Conservation (phyloP, 2,888 invertebrate genomes). For the Epirrhoe alternata region DNA sequence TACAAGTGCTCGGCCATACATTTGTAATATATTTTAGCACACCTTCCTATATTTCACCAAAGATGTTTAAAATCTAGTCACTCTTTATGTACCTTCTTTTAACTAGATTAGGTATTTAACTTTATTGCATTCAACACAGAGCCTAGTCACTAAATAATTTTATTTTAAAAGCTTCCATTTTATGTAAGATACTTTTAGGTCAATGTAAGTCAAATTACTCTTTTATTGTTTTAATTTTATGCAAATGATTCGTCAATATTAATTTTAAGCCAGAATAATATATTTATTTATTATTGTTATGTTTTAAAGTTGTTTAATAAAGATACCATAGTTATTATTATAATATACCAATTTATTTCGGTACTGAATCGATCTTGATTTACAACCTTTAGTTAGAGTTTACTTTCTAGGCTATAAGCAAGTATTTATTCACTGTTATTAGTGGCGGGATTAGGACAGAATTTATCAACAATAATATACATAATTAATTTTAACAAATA, state of each 20-base stretch:
- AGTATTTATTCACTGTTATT: neutral
- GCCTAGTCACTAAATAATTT: slow-evolving; percentile 10
- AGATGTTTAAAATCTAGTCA: slow-evolving; percentile 11
- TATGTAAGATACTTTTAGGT: neutral
- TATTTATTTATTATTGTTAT: slow-evolving; percentile 32
- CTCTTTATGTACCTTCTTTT: slow-evolving; percentile 9
- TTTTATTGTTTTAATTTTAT: neutral
- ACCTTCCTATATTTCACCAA: neutral
- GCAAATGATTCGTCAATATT: neutral
- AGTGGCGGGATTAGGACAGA: neutral
- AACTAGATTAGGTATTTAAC: neutral
- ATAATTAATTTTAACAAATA: no score
- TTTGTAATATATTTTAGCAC: neutral
- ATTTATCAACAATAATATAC: no score
- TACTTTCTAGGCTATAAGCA: neutral
- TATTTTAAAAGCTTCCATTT: slow-evolving; percentile 33
- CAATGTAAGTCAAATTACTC: slow-evolving; percentile 4
- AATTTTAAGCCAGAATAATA: slow-evolving; percentile 16
- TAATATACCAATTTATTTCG: slow-evolving; percentile 6
- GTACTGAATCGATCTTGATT: slow-evolving; percentile 4
- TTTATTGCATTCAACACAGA: neutral
- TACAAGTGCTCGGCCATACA: neutral
- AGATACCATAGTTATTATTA: slow-evolving; percentile 17
- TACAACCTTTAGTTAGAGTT: neutral
- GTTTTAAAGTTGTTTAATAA: slow-evolving; percentile 32